A percentile compares a stretch with the other conserved stretches of the same genome.
phyloP scores from a whole-genome alignment of 2,888 invertebrate species.

The Danaus chrysippus region DNA sequence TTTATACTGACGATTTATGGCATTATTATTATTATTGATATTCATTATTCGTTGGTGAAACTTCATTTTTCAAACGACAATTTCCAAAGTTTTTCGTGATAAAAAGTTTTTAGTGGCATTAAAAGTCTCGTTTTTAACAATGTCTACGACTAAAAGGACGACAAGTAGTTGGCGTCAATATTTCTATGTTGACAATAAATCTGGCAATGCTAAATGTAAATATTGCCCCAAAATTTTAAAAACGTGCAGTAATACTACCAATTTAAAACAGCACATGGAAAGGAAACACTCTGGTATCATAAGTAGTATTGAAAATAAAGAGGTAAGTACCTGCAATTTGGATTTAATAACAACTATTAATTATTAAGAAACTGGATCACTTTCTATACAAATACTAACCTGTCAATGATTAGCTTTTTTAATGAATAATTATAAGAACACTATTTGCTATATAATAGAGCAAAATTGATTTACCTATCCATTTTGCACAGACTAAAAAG shows the following conservation, averaged over 20 bases:
- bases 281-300: conserved; percentile 28
- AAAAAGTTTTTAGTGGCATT: no score
- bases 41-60: no score
- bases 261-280: conserved; percentile 32
- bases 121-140: conserved; percentile 12
- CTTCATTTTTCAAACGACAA: no score
- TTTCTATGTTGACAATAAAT: conserved; percentile 28
- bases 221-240: conserved; percentile 30
- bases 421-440: no score
- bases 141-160: conserved; percentile 18
- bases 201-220: conserved; percentile 29
- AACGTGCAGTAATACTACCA: conserved; percentile 29
- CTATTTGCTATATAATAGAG: no score
- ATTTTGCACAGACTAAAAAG: no score
- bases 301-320: conserved; percentile 19
- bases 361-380: neutral
- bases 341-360: neutral
- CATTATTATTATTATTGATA: no score
- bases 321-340: conserved; percentile 14
- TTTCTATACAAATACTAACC: neutral
- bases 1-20: no score
- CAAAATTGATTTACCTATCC: no score
- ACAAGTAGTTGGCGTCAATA: conserved; percentile 26
- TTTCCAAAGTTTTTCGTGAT: no score
- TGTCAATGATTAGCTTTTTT: neutral